Conservation (phyloP, 2,113 vertebrate species). For the Xerus inauris region DNA sequence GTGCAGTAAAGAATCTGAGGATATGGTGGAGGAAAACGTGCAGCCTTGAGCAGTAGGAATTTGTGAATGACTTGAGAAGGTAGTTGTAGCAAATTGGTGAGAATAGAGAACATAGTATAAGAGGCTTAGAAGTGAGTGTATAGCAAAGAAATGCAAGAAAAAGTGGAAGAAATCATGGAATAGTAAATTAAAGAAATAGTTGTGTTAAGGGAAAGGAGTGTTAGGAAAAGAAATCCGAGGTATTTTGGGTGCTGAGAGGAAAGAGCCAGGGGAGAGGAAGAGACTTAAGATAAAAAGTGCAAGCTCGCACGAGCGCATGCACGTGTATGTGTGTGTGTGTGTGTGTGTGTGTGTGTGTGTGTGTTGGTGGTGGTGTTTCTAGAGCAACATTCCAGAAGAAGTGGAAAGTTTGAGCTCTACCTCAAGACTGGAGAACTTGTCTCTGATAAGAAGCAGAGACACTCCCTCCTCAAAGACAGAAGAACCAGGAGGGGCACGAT, state of each 20-base stretch:
- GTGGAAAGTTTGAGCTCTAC: not conserved
- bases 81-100: not conserved
- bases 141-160: not conserved
- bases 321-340: not conserved
- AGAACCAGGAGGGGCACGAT: not conserved
- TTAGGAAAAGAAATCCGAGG: not conserved
- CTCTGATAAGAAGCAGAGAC: not conserved
- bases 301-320: too few relatives aligned
- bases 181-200: not conserved
- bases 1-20: not conserved
- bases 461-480: not conserved
- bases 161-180: not conserved
- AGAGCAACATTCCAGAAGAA: not conserved
- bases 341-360: not conserved
- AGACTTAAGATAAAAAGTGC: not conserved
- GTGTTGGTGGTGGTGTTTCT: fast-evolving
- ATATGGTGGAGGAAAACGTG: not conserved
- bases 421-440: not conserved
- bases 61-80: not conserved
- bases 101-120: not conserved
- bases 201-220: not conserved
- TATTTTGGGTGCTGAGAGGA: not conserved
- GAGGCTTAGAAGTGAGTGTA: not conserved
- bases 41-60: not conserved
- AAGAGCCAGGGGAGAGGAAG: not conserved